A percentile compares a stretch with the other conserved stretches of the same genome.
These are phyloP conservation scores for Drosophila austrosaltans DNA, from an alignment of 2,888 invertebrate genomes.

Conservation along the genomic window DNA sequence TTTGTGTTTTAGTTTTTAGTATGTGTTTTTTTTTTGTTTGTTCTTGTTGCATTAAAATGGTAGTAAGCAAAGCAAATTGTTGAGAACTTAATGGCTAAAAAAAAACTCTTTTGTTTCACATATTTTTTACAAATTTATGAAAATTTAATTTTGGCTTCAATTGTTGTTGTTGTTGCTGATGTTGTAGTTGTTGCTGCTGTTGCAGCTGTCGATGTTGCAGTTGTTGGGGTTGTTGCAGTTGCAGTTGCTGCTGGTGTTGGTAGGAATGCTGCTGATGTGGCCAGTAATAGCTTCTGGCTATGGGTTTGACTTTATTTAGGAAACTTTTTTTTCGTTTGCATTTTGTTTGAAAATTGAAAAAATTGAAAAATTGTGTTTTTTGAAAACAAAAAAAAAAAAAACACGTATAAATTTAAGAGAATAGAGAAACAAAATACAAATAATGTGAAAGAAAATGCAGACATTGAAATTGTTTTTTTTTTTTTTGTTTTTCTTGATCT, in stretches of 20 bases:
- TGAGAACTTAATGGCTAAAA: slow-evolving; percentile 49
- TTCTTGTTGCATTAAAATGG: slow-evolving; percentile 3
- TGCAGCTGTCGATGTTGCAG: slow-evolving; percentile 27
- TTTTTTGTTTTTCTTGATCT: slow-evolving; percentile 11
- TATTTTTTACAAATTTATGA: slow-evolving; percentile 50
- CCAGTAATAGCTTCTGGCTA: slow-evolving; percentile 62
- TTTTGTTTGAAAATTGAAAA: slow-evolving; percentile 23
- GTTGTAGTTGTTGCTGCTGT: slow-evolving; percentile 30
- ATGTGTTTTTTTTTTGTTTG: slow-evolving; percentile 11
- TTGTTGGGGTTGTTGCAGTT: slow-evolving; percentile 34
- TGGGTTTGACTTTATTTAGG: slow-evolving; percentile 54
- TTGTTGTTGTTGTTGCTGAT: slow-evolving; percentile 29
- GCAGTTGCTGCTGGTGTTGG: slow-evolving; percentile 39
- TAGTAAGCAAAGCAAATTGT: slow-evolving; percentile 55
- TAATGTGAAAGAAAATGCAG: slow-evolving; percentile 17
- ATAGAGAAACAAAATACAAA: not conserved
- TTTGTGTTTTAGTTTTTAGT: slow-evolving; percentile 9
- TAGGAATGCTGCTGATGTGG: slow-evolving; percentile 57
- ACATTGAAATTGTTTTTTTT: slow-evolving; percentile 14
- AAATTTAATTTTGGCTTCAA: slow-evolving; percentile 33
- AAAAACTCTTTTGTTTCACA: slow-evolving; percentile 19
- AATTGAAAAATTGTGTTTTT: not conserved
- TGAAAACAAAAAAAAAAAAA: slow-evolving; percentile 17
- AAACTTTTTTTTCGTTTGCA: slow-evolving; percentile 47
- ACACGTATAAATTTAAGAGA: not conserved